Conservation (phyloP, 2,888 invertebrate genomes). For the Augochlorella aurata region DNA sequence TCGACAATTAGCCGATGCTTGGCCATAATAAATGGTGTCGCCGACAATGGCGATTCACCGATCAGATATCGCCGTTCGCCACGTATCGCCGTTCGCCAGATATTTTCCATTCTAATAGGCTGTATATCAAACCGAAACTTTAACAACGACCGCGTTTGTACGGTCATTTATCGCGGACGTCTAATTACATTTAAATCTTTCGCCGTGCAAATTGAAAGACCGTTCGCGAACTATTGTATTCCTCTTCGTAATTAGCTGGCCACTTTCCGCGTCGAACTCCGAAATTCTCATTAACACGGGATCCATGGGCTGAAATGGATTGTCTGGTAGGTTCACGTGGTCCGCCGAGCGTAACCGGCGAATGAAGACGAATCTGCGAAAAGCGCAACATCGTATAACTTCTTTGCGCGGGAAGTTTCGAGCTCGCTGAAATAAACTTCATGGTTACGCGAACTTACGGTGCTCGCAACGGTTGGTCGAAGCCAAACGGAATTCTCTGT, state of each 20-base stretch:
- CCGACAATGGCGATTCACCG: constrained; percentile 6
- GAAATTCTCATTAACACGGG: constrained; percentile 3
- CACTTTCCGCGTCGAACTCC: neutral
- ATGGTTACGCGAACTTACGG: neutral
- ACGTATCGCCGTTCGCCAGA: neutral
- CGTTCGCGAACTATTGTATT: neutral
- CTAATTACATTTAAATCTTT: constrained; percentile 13
- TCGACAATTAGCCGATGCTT: constrained; percentile 10
- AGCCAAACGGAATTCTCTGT: neutral
- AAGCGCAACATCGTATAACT: neutral
- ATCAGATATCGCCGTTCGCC: constrained; percentile 20
- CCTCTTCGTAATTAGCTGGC: neutral
- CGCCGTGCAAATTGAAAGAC: constrained; percentile 2
- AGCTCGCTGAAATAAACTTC: neutral
- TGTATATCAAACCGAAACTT: constrained; percentile 28
- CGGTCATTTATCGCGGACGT: neutral
- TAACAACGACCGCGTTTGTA: neutral
- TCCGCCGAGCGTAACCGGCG: neutral
- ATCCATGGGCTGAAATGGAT: constrained; percentile 2
- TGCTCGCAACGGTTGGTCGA: neutral
- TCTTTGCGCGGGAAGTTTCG: constrained; percentile 7
- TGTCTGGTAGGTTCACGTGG: neutral
- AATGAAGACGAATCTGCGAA: neutral
- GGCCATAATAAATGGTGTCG: constrained; percentile 10
- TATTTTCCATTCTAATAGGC: constrained; percentile 25